Conservation (phyloP, 1,140 invertebrate species). For the Lepidurus arcticus region DNA sequence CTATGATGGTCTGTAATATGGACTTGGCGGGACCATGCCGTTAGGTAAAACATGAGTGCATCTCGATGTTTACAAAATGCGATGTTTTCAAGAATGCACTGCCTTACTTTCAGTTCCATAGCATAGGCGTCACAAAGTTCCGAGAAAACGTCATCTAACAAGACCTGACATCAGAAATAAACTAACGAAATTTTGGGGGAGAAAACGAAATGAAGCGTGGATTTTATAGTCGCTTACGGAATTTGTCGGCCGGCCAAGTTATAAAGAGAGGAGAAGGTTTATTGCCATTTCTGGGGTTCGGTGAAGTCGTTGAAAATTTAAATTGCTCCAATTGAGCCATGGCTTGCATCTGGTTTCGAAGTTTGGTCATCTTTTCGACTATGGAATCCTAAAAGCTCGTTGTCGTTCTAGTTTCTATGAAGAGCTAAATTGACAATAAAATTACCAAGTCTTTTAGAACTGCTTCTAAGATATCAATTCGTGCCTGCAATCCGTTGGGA, state of each 20-base stretch:
- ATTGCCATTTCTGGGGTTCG: neutral
- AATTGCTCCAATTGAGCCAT: conserved; percentile 1
- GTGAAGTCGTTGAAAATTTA: neutral
- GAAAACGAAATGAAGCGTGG: neutral
- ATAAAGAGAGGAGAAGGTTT: neutral
- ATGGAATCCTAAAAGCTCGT: conserved; percentile 15
- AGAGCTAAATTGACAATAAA: neutral
- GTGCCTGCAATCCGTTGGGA: neutral
- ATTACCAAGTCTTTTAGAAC: neutral
- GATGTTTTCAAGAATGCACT: conserved; percentile 4
- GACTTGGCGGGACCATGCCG: conserved; percentile 27
- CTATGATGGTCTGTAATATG: conserved; percentile 1
- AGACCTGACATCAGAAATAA: neutral
- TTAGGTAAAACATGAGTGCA: conserved; percentile 29
- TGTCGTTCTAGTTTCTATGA: neutral
- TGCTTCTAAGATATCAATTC: neutral
- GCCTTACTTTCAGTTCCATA: neutral
- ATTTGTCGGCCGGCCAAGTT: neutral
- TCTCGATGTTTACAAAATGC: conserved; percentile 24
- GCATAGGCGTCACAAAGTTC: neutral
- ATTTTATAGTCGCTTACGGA: neutral
- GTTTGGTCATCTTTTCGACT: neutral
- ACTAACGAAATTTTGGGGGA: neutral
- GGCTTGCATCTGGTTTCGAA: neutral
- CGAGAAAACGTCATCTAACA: neutral